Evolutionary conservation across 2,888 invertebrate genomes (phyloP), one percentile per base, ranked within the genome.

Genomic region (Craniophora ligustri): DNA sequence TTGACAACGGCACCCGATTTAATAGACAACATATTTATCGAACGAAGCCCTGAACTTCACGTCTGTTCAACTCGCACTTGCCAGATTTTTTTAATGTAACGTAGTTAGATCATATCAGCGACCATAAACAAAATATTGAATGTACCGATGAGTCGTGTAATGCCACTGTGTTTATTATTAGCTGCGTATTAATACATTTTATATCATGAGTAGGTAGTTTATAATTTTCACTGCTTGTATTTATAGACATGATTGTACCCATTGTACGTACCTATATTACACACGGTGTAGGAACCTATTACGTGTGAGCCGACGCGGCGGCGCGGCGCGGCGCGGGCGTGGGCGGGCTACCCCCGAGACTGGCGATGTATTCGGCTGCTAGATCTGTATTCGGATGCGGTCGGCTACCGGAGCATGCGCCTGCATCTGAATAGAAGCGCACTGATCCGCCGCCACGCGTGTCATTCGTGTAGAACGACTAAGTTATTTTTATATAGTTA

Each of bases 121-220:
- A 18, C 21, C 21, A 40, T 48, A 26, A 13, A 35, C n/a, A 48
- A 35, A 35, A 30, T 46, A 32, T 45, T 55, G 45, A 48, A 34
- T 28, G 21, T 36, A 21, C 19, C 30, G 30, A 15, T 13, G 3
- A 8, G 23, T 48, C 32, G 44, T 42, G 46, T 49, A 60, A 57
- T 68, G 61, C 64, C 53, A 58, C 32, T 35, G 56, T 45, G 66
- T 38, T 67, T 79, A 76, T 77, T 78, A 72, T 75, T 78, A 78
- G 72, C 51, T 31, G 57, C 53, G 54, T 77, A 78, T 75, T 72
- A 73, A 77, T 79, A 79, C 34, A 67, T 67, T 49, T 65, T 50
- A 72, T 70, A 75, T 64, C 62, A 50, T 41, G 55, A 67, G 61
- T 55, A 61, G 67, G 61, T 55, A 61, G 67, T 69, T 67, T 61